Evolutionary conservation across 2,797 vertebrate species (phyloP).

Genomic region (Squalus acanthias): DNA sequence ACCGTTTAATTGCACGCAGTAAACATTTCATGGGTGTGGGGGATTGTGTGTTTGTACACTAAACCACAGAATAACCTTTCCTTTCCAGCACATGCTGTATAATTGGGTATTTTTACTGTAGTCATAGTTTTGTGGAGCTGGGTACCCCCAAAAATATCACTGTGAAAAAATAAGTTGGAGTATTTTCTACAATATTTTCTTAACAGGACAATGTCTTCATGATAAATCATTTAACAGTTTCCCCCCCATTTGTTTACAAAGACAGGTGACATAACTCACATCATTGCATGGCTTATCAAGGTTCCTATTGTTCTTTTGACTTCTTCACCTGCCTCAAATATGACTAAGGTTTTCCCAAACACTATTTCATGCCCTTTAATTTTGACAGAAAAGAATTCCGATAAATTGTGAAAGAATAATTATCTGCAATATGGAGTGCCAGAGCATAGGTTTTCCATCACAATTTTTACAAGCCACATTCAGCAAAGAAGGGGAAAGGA

Average conservation of each 20-base stretch:
- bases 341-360: neutral
- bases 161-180: neutral
- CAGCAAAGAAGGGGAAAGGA: neutral
- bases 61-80: neutral
- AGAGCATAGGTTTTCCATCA: neutral
- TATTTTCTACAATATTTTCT: neutral
- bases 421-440: neutral
- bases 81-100: neutral
- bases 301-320: neutral
- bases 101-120: neutral
- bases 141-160: neutral
- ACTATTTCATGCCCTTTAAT: neutral
- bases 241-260: neutral
- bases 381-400: neutral
- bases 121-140: neutral
- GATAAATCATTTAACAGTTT: neutral
- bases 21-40: neutral
- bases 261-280: neutral
- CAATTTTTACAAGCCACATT: neutral
- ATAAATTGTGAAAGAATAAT: neutral
- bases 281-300: neutral
- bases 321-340: neutral
- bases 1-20: neutral
- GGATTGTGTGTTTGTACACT: neutral
- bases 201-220: neutral